Base-by-base conservation (phyloP, 2,888 invertebrate genomes). In the Oligia fasciuncula region DNA sequence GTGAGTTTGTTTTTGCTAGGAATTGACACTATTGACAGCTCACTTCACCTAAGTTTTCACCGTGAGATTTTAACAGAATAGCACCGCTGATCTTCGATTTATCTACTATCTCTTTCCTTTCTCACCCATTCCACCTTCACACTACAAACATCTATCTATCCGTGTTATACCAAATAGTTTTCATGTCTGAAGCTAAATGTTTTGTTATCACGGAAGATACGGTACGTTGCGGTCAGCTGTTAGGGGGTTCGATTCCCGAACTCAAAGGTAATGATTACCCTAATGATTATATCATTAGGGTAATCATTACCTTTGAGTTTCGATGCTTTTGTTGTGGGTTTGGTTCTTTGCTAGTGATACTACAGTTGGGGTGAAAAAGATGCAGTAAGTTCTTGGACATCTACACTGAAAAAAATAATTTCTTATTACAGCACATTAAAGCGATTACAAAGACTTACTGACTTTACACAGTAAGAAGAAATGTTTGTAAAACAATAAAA, bases 151-250 rank as follows among this genome's bases (percentile, higher is more conserved):
- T 43, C 49, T 80, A 68, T 71, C 9, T 57, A 51, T 70, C n/a
- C 51, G n/a, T 67, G 83, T 79, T n/a, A 62, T 29, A 84, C 67
- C 62, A 70, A 87, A 84, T 65, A 85, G 85, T 85, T 80, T 85
- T 80, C 83, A 82, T 87, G 89, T 77, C 73, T 65, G 66, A 63
- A 29, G 73, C 81, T 80, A 89, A 89, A 87, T 89, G 90, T 75
- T 72, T 62, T 78, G 65, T 11, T 84, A 77, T 79, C 89, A 89
- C 90, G 90, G 76, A 88, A 87, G 88, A 86, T 79, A 87, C 86
- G 88, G 85, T 85, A 89, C 88, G 80, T 40, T 86, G 88, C 87
- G 87, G 90, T 89, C 88, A 89, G 90, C 89, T 89, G 89, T 85
- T 82, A 66, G 79, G 87, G 87, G 87, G 89, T 90, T 88, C 78